Base-by-base conservation (phyloP, 2,888 invertebrate genomes). In the Mythimna lalbum region DNA sequence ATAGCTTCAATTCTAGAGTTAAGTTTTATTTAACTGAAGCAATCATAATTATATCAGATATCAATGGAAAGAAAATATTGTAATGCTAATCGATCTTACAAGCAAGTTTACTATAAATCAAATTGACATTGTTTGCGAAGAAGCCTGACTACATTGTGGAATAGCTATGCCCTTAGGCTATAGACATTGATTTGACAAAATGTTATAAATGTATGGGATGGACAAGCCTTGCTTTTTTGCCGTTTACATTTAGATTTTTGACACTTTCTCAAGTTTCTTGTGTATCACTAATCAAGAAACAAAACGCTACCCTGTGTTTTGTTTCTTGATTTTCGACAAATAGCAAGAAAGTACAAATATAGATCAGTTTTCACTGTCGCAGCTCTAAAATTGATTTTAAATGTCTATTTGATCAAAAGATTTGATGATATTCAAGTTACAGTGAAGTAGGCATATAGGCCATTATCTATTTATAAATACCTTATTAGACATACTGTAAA, bases 401-500 rank as follows among this genome's bases (percentile, higher is more conserved):
- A 43, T 43, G 17, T 43, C 43, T 19, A 17, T 17, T 43, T 17
- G 17, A 43, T 43, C 5, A 43, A 47, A 19, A 19, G 19, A 19
- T 47, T 52, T 50, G 43, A 72, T 62, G 57, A 27, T 64, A 43
- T 61, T 23, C 33, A 33, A 39, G 33, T 12, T 62, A 43, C 66
- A 43, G 12, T n/a, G 39, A 36, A 55, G 49, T 64, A 52, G 49
- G 49, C 53, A 77, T 68, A 27, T 55, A 63, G 56, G 66, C 56
- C 47, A 66, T 65, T 59, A 47, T 63, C 39, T 73, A 53, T 65
- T 55, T 59, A 70, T 57, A 57, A 70, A 57, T 75, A 74, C 62
- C 62, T 80, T 4, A 3, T 2, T 27, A 50, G 63, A 73, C 66
- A 64, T 65, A 69, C 78, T 88, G 83, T 87, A 87, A 85, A 84